phyloP scores from a whole-genome alignment of 2,888 invertebrate species.

The Spodoptera picta region DNA sequence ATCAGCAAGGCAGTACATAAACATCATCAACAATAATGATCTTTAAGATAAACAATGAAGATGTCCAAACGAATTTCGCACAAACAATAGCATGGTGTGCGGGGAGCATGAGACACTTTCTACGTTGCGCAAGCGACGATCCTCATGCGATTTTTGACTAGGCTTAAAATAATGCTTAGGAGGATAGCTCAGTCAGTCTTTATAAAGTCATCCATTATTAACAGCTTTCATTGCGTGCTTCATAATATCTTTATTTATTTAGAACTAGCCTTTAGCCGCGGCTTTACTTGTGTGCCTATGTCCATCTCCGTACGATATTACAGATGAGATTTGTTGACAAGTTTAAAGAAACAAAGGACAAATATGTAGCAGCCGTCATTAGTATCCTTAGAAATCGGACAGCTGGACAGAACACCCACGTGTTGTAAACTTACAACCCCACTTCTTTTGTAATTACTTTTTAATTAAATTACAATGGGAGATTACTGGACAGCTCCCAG shows the following conservation, averaged over 20 bases:
- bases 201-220: too few relatives aligned
- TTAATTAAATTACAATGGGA: constrained; percentile 29
- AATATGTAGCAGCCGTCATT: not conserved
- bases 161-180: constrained; percentile 12
- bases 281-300: too few relatives aligned
- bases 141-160: constrained; percentile 50
- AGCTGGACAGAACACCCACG: constrained; percentile 7
- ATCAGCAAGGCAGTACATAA: too few relatives aligned
- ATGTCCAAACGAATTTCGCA: constrained; percentile 63
- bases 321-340: too few relatives aligned
- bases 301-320: too few relatives aligned
- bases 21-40: too few relatives aligned
- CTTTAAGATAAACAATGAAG: constrained; percentile 48
- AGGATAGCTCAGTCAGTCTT: too few relatives aligned
- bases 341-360: too few relatives aligned
- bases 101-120: constrained; percentile 68
- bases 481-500: constrained; percentile 9
- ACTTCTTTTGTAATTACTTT: constrained; percentile 30
- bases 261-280: too few relatives aligned
- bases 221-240: too few relatives aligned
- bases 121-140: constrained; percentile 65
- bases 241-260: too few relatives aligned
- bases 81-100: constrained; percentile 67
- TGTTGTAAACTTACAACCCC: constrained; percentile 11
- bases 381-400: not conserved